These are phyloP conservation scores for Neomonachus schauinslandi DNA, from an alignment of 2,113 vertebrate species.

Conservation along the genomic window DNA sequence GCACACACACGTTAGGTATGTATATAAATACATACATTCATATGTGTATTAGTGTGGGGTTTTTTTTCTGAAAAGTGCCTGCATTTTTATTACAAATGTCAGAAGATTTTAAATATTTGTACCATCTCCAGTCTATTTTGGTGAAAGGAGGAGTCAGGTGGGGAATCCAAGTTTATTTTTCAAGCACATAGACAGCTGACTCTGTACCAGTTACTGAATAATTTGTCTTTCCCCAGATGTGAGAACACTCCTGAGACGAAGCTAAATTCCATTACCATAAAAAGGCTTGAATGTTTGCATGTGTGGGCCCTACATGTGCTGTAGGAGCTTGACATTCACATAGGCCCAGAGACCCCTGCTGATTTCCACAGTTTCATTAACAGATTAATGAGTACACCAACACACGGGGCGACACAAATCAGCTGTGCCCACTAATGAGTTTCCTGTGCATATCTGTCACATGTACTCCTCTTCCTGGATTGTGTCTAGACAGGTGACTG, in stretches of 20 bases:
- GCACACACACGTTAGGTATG: not conserved
- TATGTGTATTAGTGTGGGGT: not conserved
- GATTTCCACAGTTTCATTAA: constrained; percentile 43
- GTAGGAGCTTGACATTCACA: not conserved
- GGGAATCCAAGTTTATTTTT: constrained; percentile 40
- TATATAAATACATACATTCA: not conserved
- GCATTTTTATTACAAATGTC: constrained; percentile 23
- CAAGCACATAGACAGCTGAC: not conserved
- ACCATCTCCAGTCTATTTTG: constrained; percentile 43
- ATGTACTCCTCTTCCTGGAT: not conserved
- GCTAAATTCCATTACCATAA: constrained; percentile 19
- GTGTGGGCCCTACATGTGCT: not conserved
- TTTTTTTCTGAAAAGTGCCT: not conserved
- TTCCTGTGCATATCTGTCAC: not conserved
- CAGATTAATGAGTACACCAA: constrained; percentile 50
- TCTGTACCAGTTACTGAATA: constrained; percentile 21
- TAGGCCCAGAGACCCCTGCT: constrained; percentile 27
- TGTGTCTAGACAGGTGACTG: constrained; percentile 21
- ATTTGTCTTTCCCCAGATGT: constrained; percentile 16
- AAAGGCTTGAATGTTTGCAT: not conserved
- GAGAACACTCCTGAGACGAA: constrained; percentile 59
- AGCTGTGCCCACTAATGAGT: not conserved
- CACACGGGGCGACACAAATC: constrained; percentile 41
- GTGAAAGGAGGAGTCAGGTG: not conserved
- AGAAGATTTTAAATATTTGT: not conserved